Percentiles rank a stretch among this genome's conserved stretches.
phyloP scores from a whole-genome alignment of 1,140 invertebrate genomes.

The Armadillidium nasatum region DNA sequence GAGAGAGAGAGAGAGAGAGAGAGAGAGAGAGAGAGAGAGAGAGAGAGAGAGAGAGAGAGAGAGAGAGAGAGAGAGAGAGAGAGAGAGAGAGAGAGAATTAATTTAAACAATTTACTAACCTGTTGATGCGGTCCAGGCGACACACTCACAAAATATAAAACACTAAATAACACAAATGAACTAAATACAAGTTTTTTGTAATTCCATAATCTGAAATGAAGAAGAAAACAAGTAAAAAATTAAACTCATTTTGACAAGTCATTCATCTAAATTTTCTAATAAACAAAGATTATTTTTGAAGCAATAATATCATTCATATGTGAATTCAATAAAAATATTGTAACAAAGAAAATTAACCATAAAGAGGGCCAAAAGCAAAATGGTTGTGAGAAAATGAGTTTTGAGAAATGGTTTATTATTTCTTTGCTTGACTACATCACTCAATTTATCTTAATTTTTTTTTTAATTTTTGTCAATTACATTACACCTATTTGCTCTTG shows the following conservation, averaged over 20 bases:
- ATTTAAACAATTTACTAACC: constrained; percentile 50
- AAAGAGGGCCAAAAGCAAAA: not conserved
- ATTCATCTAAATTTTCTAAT: not conserved
- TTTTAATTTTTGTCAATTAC: constrained; percentile 1
- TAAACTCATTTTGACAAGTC: not conserved
- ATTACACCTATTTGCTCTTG: not conserved
- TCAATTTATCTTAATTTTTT: not conserved
- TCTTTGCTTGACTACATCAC: no score
- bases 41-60: no score
- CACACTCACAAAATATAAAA: constrained; percentile 37
- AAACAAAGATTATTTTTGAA: not conserved
- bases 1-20: no score
- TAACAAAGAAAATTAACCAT: no score
- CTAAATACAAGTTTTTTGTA: constrained; percentile 37
- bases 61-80: no score
- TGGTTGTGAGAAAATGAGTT: not conserved
- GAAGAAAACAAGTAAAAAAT: not conserved
- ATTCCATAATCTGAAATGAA: constrained; percentile 41
- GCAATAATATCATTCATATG: no score
- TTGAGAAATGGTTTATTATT: no score
- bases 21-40: no score
- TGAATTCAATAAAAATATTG: no score
- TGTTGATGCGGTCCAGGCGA: constrained; percentile 46
- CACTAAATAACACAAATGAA: constrained; percentile 30
- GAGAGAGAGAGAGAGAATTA: constrained; percentile 49